Evolutionary conservation across 2,888 invertebrate species (phyloP), one percentile per base, ranked within the genome.

Genomic region (Apodemia zela): DNA sequence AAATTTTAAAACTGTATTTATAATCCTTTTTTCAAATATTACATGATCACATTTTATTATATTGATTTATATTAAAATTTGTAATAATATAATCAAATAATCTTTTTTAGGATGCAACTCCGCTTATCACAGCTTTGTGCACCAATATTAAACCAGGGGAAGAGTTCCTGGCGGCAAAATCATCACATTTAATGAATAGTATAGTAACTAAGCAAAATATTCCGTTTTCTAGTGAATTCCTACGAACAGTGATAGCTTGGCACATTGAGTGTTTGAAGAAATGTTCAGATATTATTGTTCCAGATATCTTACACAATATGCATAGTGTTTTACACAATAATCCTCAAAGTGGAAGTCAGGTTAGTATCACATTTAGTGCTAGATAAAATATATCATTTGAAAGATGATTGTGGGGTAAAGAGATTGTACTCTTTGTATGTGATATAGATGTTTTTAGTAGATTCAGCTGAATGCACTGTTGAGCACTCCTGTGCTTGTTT

Each of bases 131-230:
- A 29, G 80, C 82, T 33, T 69, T 90, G 47, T 88, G 86, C 68
- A 68, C 79, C 33, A 85, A 84, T 68, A 79, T 90, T 33, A 79
- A 78, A 65, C 87, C 93, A 5, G 82, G 80, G 38, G 94, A 94
- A 75, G 88, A 89, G 61, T 84, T 88, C 63, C 76, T 94, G 61
- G 89, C 93, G 7, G 88, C 93, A 29, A 94, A 94, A 84, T 87
- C 92, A 66, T 93, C 94, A 69, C 92, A 92, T 73, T 80, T 94
- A 64, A 82, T 94, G 35, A 88, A 86, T 64, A 93, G 89, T 69
- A 80, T 94, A 18, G 68, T 94, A 49, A 90, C 85, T 13, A 90
- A 89, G 74, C 94, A 94, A 75, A 93, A 91, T 72, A 75, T 94
- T 25, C 79, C 82, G 66, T 80, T 92, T 69, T 76, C 77, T 15